These are phyloP conservation scores for Pseudanteris insignis DNA, from an alignment of 2,888 invertebrate species.

Conservation along the genomic window DNA sequence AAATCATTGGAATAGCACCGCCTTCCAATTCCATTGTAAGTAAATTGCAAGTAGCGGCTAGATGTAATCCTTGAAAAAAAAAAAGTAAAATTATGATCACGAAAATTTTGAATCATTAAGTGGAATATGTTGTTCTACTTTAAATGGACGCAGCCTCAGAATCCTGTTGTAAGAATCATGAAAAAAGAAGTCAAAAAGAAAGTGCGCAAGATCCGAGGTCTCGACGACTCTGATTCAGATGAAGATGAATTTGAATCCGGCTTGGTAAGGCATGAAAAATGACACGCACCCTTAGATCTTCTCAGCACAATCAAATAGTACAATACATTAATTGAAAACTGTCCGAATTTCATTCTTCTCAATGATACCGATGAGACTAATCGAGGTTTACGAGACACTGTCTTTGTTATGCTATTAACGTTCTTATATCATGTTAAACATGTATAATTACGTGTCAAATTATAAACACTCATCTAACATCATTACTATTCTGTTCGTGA, in stretches of 20 bases:
- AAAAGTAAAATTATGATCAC: constrained; percentile 3
- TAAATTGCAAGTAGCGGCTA: constrained; percentile 26
- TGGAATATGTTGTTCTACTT: constrained; percentile 17
- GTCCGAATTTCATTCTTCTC: too few species aligned
- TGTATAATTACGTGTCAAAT: too few species aligned
- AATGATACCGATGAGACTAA: too few species aligned
- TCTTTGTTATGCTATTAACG: too few species aligned
- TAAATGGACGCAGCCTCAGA: constrained; percentile 70
- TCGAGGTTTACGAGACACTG: too few species aligned
- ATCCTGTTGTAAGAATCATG: constrained; percentile 68
- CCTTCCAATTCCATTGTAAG: constrained; percentile 35
- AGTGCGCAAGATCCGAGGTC: constrained; percentile 64
- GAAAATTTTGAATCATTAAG: constrained; percentile 13
- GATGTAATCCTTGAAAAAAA: constrained; percentile 11
- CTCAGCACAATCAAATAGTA: not conserved
- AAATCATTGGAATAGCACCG: constrained; percentile 19
- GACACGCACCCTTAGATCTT: not conserved
- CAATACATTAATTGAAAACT: too few species aligned
- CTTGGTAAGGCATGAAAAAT: constrained; percentile 69
- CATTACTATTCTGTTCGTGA: too few species aligned
- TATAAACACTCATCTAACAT: too few species aligned
- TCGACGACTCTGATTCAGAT: constrained; percentile 70
- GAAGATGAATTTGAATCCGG: constrained; percentile 76
- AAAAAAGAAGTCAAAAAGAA: constrained; percentile 71
- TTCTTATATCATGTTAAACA: too few species aligned